Base-by-base conservation (phyloP, 2,888 invertebrate genomes). In the Sinotaia quadrata region DNA sequence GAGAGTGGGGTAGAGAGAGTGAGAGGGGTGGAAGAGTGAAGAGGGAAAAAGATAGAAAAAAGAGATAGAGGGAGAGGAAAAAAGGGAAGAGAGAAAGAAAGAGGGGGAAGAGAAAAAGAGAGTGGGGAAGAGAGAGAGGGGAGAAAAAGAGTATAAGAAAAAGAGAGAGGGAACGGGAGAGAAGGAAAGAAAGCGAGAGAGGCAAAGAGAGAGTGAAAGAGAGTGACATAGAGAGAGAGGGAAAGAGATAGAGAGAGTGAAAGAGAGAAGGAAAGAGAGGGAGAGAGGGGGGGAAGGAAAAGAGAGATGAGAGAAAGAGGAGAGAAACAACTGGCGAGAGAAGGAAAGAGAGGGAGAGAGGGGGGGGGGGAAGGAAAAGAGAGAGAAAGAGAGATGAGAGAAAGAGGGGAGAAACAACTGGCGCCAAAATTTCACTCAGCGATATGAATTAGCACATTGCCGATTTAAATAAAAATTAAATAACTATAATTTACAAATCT, bases 61-160 rank as follows among this genome's bases (percentile, higher is more conserved):
- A 54, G 33, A 31, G 33, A 54, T 31, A 54, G 54, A 54, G 33
- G 21, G 33, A 54, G 54, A 54, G 36, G 37, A 10, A 57, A 12
- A 36, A 12, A 36, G n/a, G 34, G 10, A 4, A n/a, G n/a, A n/a
- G n/a, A n/a, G 57, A n/a, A 37, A 36, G 57, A 36, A 41, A 58
- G 27, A 37, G 37, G 29, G 37, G 41, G 58, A 41, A 58, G 58
- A 37, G 37, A 24, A 41, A 58, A 29, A 34, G n/a, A 27, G 57
- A 57, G 57, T 36, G 21, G 36, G 36, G 36, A 18, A 34, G 36
- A 57, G 57, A 34, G 36, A 24, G 27, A 58, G 58, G 18, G 27
- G 29, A 18, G 24, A 33, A n/a, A 37, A 18, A 37, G 37, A 24
- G 58, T 41, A 41, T 15, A 37, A 24, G 58, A 37, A 18, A n/a